Evolutionary conservation across 2,888 invertebrate species (phyloP), one percentile per base, ranked within the genome.

Genomic region (Stratiomys singularior): DNA sequence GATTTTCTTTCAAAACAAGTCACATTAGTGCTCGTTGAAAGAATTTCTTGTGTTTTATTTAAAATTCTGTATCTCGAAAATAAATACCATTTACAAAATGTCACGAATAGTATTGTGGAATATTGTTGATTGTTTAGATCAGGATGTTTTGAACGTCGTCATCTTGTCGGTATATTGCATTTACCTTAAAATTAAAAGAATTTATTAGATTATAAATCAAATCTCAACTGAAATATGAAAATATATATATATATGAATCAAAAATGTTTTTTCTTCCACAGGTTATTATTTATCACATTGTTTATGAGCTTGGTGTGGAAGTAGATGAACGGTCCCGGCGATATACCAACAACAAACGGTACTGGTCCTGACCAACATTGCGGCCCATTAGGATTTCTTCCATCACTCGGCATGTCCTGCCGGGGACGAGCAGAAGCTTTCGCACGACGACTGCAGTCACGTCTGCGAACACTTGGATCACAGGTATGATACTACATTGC

Each of bases 381-480:
- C 87, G 91, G 92, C 83, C 88, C 93, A 83, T 90, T 91, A 83
- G 91, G 92, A 82, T 88, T 93, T 82, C 88, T 93, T 88, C 92
- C 93, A 84, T 83, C 83, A 80, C 82, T 87, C 83, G 85, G 87
- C 82, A 92, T 93, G 91, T 93, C 93, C 86, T 95, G 94, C 86
- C 91, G 94, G 79, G 93, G 93, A 78, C 90, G 93, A 77, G 94
- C 94, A 77, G 94, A 94, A 85, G 93, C 93, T 78, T 94, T 95
- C 86, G 94, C 94, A 81, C 90, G 93, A 79, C 92, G 92, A 84
- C 88, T 95, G 80, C 93, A 94, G 84, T 92, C 92, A 77, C 92
- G 93, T 80, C 88, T 95, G 82, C 90, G 92, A 82, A 91, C 92
- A 81, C 89, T 94, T 81, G 93, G 93, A 74, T 88, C 90, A 77